Base-by-base conservation (phyloP, 2,113 vertebrate species). In the Xiphophorus couchianus region DNA sequence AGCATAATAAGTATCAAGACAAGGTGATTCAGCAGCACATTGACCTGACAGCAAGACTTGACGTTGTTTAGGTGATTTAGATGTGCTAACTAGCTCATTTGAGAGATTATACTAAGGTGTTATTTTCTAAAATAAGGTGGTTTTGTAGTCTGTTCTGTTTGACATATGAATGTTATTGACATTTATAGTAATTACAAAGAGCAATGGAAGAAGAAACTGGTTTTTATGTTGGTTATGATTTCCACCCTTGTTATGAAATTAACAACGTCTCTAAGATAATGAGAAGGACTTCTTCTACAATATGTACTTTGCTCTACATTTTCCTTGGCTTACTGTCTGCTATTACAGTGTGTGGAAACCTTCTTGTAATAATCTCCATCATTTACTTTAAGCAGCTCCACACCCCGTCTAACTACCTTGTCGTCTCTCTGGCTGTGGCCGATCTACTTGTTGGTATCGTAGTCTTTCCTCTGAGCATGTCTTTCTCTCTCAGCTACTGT, bases 371-470 rank as follows among this genome's bases (percentile, higher is more conserved):
- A 61, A 67, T 73, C 22, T 63, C 84, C 25, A 73, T 81, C 1
- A 63, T 60, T 66, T 83, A 86, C 30, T 77, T 77, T 69, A 83
- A 79, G 29, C 81, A 83, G 44, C 81, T 83, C 15, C 81, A 83
- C 66, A 83, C 71, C 5, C 66, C 81, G 0, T 70, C 81, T 6
- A 83, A 83, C 66, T 69, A 48, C 35, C 71, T 83, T 14, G 70
- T 78, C n/a, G 31, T 77, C 22, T 82, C 80, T 33, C 69, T 82
- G 74, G 80, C 80, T 60, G 58, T 77, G 60, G 5, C 61, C 13
- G 82, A 83, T 54, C 71, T 83, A 14, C 54, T 83, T 10, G 68
- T 77, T n/a, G 75, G 75, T 35, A 2, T 58, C 25, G n/a, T 60
- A 29, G 75, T 77, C 1, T 70, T 77, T 35, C 82, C 82, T 39